Percentiles rank a stretch among this genome's conserved stretches.
Evolutionary conservation across 2,888 invertebrate genomes (phyloP).

Genomic region (Thereva nobilitata): DNA sequence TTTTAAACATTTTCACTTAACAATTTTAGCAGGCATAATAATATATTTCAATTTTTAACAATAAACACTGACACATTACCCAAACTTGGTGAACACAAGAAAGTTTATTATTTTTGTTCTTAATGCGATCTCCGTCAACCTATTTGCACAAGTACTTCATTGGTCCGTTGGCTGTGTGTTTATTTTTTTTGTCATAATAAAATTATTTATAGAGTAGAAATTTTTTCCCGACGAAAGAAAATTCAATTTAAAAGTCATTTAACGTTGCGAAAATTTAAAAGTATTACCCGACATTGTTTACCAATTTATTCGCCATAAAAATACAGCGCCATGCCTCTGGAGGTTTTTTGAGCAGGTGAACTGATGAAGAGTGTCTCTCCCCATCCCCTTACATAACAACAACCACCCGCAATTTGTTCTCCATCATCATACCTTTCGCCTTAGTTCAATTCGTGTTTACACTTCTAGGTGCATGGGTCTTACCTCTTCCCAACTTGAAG

Average conservation of each 20-base stretch:
- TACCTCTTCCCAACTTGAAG: constrained; percentile 11
- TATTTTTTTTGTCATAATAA: constrained; percentile 20
- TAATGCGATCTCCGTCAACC: too few species aligned
- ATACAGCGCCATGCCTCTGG: constrained; percentile 27
- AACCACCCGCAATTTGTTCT: not conserved
- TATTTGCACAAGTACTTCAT: too few species aligned
- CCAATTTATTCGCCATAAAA: constrained; percentile 46
- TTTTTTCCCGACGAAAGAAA: constrained; percentile 39
- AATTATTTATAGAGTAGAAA: constrained; percentile 31
- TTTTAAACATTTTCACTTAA: too few species aligned
- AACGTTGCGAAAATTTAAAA: constrained; percentile 47
- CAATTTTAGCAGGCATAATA: too few species aligned
- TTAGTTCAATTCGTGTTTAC: too few species aligned
- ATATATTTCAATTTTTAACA: too few species aligned
- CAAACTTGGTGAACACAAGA: too few species aligned
- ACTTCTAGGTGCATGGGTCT: too few species aligned
- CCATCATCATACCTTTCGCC: too few species aligned
- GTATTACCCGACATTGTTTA: constrained; percentile 47
- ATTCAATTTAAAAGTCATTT: constrained; percentile 49
- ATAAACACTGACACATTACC: too few species aligned
- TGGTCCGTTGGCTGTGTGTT: too few species aligned
- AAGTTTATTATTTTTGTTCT: too few species aligned
- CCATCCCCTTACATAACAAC: not conserved
- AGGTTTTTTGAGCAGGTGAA: constrained; percentile 29
- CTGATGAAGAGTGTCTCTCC: not conserved